Percentiles rank a stretch among this genome's conserved stretches.
Evolutionary conservation across 2,113 vertebrate species (phyloP).

Genomic region (Cololabis saira): DNA sequence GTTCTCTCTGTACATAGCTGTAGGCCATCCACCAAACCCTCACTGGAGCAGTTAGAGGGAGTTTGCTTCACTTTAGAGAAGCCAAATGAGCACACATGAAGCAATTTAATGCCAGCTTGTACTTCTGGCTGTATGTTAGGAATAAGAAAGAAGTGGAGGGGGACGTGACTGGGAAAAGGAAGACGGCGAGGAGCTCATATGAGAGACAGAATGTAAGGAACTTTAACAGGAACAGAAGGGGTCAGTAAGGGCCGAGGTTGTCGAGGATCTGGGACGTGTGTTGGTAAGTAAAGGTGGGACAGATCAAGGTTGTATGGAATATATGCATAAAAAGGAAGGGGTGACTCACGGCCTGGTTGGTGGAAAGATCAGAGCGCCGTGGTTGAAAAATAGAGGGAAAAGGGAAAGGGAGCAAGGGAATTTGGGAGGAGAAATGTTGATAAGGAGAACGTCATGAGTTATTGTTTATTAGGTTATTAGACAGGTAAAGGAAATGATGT

Average conservation of each 20-base stretch:
- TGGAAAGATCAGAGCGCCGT: constrained; percentile 59
- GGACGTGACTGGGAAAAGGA: no score
- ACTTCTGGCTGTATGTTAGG: constrained; percentile 41
- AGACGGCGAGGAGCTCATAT: not conserved
- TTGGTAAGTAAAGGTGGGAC: constrained; percentile 29
- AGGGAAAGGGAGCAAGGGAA: constrained; percentile 45
- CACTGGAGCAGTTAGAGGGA: no score
- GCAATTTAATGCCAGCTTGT: not conserved
- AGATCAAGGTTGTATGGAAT: constrained; percentile 9
- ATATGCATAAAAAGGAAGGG: constrained; percentile 58
- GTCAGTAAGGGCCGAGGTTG: constrained; percentile 27
- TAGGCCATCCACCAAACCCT: no score
- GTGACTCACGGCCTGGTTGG: constrained; percentile 72
- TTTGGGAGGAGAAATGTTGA: constrained; percentile 52
- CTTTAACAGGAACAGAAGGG: constrained; percentile 1
- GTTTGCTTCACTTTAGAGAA: no score
- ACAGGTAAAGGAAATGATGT: constrained; percentile 17
- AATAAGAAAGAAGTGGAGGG: not conserved
- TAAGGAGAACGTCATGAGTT: constrained; percentile 45
- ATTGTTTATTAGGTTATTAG: constrained; percentile 23
- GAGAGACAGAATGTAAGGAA: not conserved
- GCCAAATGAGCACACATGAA: no score
- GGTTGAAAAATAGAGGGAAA: constrained; percentile 26
- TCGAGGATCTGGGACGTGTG: constrained; percentile 14
- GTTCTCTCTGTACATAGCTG: no score